Base-by-base conservation (phyloP, 2,797 vertebrate species). In the Schizopygopsis pylzovi region DNA sequence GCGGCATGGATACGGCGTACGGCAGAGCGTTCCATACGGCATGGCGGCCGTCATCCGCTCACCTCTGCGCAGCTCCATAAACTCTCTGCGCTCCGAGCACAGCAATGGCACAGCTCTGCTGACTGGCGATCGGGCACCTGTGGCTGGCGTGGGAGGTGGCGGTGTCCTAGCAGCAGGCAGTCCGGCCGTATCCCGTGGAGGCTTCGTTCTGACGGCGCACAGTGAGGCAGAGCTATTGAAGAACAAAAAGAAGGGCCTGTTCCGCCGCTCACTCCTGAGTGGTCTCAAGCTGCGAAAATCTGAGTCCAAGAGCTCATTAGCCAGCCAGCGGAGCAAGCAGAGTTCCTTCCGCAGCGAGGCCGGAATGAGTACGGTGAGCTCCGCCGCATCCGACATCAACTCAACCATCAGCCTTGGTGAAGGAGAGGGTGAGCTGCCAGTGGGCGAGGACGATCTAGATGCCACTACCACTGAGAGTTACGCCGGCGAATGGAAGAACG, bases 31-130 rank as follows among this genome's bases (percentile, higher is more conserved):
- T 87, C 98, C 98, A 4, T 99, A 99, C 2, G 98, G 98, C 93
- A 99, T 99, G 97, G 98, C 98, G 4, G 98, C 98, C 2, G 97
- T 99, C 93, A 99, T 99, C 93, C 96, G 98, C 91, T 99, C 98
- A 43, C 98, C 98, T 5, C 95, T 99, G 91, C 97, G 98, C 88
- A 99, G 98, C 12, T 99, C 98, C 91, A 99, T 99, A 96, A 99
- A 99, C 96, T 99, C 98, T 65, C 96, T 99, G 86, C 98, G 98
- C 91, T 96, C 95, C 0, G 98, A 99, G 94, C 98, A 99, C 94
- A 98, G 97, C 93, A 99, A 99, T 0, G 98, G 98, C 76, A 95
- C 97, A 0, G 98, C 97, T 1, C 93, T 98, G 93, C 96, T 97
- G 92, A 96, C 96, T 7, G 95, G 95, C 33, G 91, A 95, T 94